Evolutionary conservation across 2,113 vertebrate genomes (phyloP), one percentile per base, ranked within the genome.

Genomic region (Melierax canorus): DNA sequence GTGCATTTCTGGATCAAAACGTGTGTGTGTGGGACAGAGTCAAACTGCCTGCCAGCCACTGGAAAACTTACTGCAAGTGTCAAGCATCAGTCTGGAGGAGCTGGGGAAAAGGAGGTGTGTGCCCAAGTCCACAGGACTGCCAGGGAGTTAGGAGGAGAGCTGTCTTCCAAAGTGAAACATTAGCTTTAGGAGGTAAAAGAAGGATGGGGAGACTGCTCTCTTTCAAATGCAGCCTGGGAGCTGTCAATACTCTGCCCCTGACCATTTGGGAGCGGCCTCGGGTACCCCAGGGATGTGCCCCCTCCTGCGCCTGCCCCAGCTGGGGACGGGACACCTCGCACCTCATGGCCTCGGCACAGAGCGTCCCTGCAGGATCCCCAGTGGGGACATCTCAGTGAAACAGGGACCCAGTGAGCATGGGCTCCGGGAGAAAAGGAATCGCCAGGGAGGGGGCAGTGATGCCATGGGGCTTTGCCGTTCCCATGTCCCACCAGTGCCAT

Each of bases 361-460:
- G 0, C 6, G 10, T 45, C 46, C 34, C 51, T 53, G 38, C 43
- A 8, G 62, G 45, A 38, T 53, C 36, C 19, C 51, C 45, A 8
- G 9, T 7, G 27, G 43, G 60, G 14, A 43, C 15, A 22, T 12
- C 36, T 34, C 60, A 27, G 60, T 19, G 60, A 32, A 74, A 81
- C 2, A 3, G 34, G 3, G 4, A 34, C 15, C 23, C 5, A 3
- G 39, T 7, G 39, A 53, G 34, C 4, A 1, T 6, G 13, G 50
- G 46, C 38, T 74, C n/a, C 50, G 39, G 4, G 26, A 30, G n/a
- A 12, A 1, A 23, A 66, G 11, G 15, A 22, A 15, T 24, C 16
- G 6, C 36, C 21, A 9, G 41, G 58, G 30, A 66, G 8, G 55
- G 41, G 20, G 20, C 30, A 63, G 2, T 9, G 39, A 21, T 3